Percentiles rank a stretch among this genome's conserved stretches.
phyloP scores from a whole-genome alignment of 1,140 invertebrate species.

The Musca vetustissima region DNA sequence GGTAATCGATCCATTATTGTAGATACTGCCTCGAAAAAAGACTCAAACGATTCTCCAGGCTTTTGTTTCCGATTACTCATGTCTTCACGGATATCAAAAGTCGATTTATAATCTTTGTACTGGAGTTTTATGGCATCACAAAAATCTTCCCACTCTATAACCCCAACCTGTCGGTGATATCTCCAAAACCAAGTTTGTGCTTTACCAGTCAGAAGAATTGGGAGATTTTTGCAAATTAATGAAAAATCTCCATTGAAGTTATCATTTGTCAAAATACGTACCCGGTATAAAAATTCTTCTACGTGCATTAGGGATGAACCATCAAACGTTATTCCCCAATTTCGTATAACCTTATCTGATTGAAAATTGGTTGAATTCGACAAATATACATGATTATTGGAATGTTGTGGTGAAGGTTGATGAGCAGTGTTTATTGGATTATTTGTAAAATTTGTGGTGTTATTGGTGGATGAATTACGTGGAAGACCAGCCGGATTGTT shows the following conservation, averaged over 20 bases:
- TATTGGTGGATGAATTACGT: too few relatives aligned
- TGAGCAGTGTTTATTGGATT: too few relatives aligned
- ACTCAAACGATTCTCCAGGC: background rate
- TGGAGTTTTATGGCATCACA: background rate
- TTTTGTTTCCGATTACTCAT: background rate
- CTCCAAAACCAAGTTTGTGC: background rate
- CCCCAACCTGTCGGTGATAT: background rate
- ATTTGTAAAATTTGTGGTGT: too few relatives aligned
- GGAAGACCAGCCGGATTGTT: too few relatives aligned
- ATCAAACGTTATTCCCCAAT: slow-evolving; percentile 1
- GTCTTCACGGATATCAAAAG: background rate
- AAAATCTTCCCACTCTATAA: background rate
- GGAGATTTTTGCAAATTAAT: background rate
- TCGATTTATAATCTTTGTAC: background rate
- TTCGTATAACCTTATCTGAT: background rate
- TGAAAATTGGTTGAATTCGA: background rate
- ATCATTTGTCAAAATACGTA: background rate
- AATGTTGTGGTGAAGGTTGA: too few relatives aligned
- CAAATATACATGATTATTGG: too few relatives aligned
- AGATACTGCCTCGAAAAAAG: background rate
- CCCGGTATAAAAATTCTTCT: background rate
- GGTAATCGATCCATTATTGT: background rate
- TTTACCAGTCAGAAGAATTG: slow-evolving; percentile 1
- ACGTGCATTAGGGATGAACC: background rate
- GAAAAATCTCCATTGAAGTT: slow-evolving; percentile 1